Evolutionary conservation across 1,140 invertebrate species (phyloP).

Genomic region (Agraylea sexmaculata): DNA sequence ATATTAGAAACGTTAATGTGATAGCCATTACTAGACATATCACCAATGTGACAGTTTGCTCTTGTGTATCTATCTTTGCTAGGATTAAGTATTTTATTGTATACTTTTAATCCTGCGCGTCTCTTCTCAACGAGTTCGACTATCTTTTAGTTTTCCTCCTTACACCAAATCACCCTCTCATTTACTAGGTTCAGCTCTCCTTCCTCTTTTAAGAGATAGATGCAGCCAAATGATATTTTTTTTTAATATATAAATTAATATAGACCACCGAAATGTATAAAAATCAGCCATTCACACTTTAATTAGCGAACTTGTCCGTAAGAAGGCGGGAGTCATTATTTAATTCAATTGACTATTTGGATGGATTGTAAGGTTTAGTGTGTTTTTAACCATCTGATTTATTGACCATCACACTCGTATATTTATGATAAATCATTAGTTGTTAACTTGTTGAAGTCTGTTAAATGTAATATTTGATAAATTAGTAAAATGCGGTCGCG

Average conservation of each 20-base stretch:
- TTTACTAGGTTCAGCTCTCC: no score
- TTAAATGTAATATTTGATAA: slow-evolving; percentile 23
- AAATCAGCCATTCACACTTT: slow-evolving; percentile 13
- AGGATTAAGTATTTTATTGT: slow-evolving; percentile 14
- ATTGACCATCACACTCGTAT: slow-evolving; percentile 5
- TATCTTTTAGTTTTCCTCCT: no score
- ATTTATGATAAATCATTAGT: slow-evolving; percentile 11
- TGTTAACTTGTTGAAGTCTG: slow-evolving; percentile 13
- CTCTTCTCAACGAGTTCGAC: no score
- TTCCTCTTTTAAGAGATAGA: no score
- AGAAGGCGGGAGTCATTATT: not conserved
- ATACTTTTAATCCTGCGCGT: no score
- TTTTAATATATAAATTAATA: no score
- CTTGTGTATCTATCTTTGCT: not conserved
- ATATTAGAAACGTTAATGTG: not conserved
- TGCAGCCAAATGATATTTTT: no score
- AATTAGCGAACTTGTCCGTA: not conserved
- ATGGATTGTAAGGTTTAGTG: no score
- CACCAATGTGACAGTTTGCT: not conserved
- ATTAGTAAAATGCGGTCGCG: slow-evolving; percentile 42
- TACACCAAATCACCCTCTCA: no score
- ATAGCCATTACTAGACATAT: not conserved
- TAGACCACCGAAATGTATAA: no score
- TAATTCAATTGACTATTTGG: slow-evolving; percentile 6
- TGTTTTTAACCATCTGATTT: slow-evolving; percentile 7